Conservation (phyloP, 2,888 invertebrate genomes). For the Diplolepis rosae region DNA sequence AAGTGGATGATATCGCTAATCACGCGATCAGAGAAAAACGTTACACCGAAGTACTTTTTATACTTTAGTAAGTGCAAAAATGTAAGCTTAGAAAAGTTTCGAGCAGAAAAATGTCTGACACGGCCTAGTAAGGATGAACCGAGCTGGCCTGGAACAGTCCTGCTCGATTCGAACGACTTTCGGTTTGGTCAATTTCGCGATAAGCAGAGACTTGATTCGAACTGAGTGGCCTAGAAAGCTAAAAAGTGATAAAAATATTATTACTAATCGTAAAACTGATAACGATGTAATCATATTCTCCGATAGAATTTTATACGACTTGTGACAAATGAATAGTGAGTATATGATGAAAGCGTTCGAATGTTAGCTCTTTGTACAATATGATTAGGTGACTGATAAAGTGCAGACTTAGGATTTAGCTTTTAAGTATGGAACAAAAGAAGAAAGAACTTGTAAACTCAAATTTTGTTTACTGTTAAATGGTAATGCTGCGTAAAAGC, state of each 20-base stretch:
- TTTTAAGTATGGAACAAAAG: constrained; percentile 62
- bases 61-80: constrained; percentile 19
- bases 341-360: constrained; percentile 69
- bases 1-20: neutral
- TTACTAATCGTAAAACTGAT: constrained; percentile 60
- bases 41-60: constrained; percentile 12
- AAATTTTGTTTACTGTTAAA: constrained; percentile 64
- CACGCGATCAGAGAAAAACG: neutral
- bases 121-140: constrained; percentile 73
- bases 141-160: constrained; percentile 71
- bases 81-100: neutral
- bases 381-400: constrained; percentile 72
- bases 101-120: constrained; percentile 36
- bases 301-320: constrained; percentile 74
- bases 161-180: constrained; percentile 64
- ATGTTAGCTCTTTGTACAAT: constrained; percentile 74
- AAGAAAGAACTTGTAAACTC: constrained; percentile 56
- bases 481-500: constrained; percentile 44
- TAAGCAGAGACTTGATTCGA: constrained; percentile 64
- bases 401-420: constrained; percentile 73
- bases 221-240: constrained; percentile 74
- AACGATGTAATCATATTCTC: constrained; percentile 73
- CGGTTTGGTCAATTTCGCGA: constrained; percentile 57
- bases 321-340: constrained; percentile 73
- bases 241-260: constrained; percentile 72